Percentiles rank a stretch among this genome's conserved stretches.
Conservation (phyloP, 1,140 invertebrate genomes). For the Drosophila grimshawi region DNA sequence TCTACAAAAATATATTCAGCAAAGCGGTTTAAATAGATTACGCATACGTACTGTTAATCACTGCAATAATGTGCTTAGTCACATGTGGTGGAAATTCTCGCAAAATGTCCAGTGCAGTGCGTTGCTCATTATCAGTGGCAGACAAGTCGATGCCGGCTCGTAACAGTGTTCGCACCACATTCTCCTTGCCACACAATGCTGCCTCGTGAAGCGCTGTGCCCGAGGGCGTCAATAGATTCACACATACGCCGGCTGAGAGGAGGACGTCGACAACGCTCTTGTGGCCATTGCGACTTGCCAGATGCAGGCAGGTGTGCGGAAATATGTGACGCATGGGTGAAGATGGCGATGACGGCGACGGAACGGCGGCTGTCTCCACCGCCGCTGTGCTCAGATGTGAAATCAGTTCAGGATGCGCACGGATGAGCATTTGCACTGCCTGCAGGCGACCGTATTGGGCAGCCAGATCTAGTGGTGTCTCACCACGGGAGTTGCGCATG, state of each 20-base stretch:
- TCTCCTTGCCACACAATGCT: conserved; percentile 96
- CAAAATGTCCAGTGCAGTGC: conserved; percentile 94
- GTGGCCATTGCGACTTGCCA: conserved; percentile 95
- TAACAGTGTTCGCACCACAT: conserved; percentile 93
- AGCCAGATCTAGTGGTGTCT: conserved; percentile 97
- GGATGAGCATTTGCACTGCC: conserved; percentile 93
- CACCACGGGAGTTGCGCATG: conserved; percentile 94
- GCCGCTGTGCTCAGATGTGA: conserved; percentile 87
- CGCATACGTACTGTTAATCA: conserved; percentile 92
- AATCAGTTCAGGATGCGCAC: conserved; percentile 91
- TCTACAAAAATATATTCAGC: no score
- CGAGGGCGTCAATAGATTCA: conserved; percentile 93
- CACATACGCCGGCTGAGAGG: conserved; percentile 93
- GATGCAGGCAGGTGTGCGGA: conserved; percentile 95
- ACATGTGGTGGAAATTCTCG: conserved; percentile 94
- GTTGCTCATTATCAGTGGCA: conserved; percentile 90
- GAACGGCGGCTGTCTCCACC: conserved; percentile 45
- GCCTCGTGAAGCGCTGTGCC: conserved; percentile 98
- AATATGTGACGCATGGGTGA: conserved; percentile 85
- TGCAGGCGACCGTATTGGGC: conserved; percentile 94
- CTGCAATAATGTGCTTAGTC: conserved; percentile 92
- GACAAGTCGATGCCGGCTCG: conserved; percentile 93
- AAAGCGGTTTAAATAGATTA: conserved; percentile 4
- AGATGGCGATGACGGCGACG: conserved; percentile 68
- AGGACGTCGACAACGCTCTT: conserved; percentile 94